Conservation (phyloP, 2,888 invertebrate genomes). For the Tachystola acroxantha region DNA sequence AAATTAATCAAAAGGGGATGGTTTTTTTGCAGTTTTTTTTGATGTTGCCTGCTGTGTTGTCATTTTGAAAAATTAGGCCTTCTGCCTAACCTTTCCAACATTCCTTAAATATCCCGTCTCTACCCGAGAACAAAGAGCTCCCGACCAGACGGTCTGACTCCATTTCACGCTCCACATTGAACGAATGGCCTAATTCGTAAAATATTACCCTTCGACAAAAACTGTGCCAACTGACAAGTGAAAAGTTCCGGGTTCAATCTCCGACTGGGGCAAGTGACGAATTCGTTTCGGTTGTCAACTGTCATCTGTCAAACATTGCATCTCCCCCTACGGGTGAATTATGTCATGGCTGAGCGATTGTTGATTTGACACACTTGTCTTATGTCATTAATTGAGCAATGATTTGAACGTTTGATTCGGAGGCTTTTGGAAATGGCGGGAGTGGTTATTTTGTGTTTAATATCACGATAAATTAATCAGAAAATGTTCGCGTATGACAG, state of each 20-base stretch:
- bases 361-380: no score
- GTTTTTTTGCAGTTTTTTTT: no score
- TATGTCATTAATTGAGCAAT: not conserved
- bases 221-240: slow-evolving; percentile 17
- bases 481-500: no score
- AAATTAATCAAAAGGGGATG: no score
- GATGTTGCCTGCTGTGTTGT: no score
- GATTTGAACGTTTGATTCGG: not conserved
- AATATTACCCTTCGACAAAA: slow-evolving; percentile 6
- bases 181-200: not conserved
- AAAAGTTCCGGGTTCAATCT: slow-evolving; percentile 21
- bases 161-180: not conserved
- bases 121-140: no score
- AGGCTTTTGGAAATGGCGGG: not conserved
- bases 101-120: no score
- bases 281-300: slow-evolving; percentile 3
- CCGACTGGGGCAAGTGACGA: slow-evolving; percentile 8
- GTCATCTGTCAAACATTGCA: not conserved
- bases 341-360: not conserved
- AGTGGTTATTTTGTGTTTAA: not conserved
- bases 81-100: no score
- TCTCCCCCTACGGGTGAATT: not conserved
- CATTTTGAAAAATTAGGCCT: no score
- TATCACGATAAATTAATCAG: no score
- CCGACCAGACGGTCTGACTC: not conserved